phyloP scores from a whole-genome alignment of 2,888 invertebrate species.

The Xestia c-nigrum region DNA sequence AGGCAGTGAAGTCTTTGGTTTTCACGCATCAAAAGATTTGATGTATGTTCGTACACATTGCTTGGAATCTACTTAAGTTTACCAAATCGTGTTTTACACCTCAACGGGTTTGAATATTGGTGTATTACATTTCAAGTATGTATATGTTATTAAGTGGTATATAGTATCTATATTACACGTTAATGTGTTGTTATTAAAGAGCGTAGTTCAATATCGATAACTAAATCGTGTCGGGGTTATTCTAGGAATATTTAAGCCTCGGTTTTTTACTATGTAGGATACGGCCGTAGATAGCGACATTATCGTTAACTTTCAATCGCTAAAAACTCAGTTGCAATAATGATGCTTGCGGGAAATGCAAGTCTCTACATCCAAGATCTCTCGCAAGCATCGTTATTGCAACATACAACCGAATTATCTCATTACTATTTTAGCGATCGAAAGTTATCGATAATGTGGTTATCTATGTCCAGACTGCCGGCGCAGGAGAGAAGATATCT shows the following conservation, averaged over 20 bases:
- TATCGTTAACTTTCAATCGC: no score
- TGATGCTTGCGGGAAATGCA: no score
- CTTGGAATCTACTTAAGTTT: slow-evolving; percentile 3
- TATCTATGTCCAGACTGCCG: no score
- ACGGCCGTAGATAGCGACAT: no score
- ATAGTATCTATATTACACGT: neutral
- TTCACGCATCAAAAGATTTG: slow-evolving; percentile 29
- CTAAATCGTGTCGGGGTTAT: neutral
- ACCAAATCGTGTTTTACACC: slow-evolving; percentile 20
- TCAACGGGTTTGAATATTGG: neutral
- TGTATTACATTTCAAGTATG: neutral
- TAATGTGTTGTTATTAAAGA: neutral
- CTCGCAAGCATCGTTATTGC: no score
- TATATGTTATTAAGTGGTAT: neutral
- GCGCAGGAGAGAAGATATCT: neutral
- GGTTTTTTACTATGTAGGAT: neutral
- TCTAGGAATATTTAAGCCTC: neutral
- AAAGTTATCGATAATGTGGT: no score
- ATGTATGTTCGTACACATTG: neutral
- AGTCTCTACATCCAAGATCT: no score
- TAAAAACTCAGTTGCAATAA: no score
- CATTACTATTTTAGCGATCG: no score
- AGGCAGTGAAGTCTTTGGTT: slow-evolving; percentile 18
- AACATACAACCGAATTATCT: no score
- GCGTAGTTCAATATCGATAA: neutral